Percentiles rank a stretch among this genome's conserved stretches.
These are phyloP conservation scores for Cephus runcator DNA, from an alignment of 2,888 invertebrate genomes.

Conservation along the genomic window DNA sequence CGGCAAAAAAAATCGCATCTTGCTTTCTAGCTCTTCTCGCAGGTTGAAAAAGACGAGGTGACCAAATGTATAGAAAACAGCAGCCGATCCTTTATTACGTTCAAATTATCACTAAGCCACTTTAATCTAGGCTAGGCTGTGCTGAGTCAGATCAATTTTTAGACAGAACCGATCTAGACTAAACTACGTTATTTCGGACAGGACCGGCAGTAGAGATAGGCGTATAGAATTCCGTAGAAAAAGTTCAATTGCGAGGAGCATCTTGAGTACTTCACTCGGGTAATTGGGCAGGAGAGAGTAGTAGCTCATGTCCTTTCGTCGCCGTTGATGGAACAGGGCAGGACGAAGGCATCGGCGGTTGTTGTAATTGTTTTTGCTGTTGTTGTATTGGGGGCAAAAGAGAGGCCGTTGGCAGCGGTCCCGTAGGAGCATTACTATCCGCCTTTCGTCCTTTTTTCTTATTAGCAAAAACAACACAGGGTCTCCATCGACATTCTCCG, in stretches of 20 bases:
- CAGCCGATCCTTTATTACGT: constrained; percentile 51
- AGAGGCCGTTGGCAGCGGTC: constrained; percentile 44
- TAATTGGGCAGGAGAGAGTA: constrained; percentile 58
- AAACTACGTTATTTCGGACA: constrained; percentile 12
- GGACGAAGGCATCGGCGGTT: constrained; percentile 20
- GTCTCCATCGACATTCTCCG: constrained; percentile 72
- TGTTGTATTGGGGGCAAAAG: constrained; percentile 38
- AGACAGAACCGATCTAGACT: not conserved
- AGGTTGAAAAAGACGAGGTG: not conserved
- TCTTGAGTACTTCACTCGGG: constrained; percentile 42
- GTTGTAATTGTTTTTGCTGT: constrained; percentile 28
- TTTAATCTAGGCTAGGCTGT: constrained; percentile 37
- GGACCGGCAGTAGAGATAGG: constrained; percentile 50
- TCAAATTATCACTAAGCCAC: constrained; percentile 25
- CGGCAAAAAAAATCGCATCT: not conserved
- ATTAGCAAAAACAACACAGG: constrained; percentile 36
- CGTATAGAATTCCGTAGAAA: constrained; percentile 28
- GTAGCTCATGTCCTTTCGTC: constrained; percentile 52
- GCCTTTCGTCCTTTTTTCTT: constrained; percentile 6
- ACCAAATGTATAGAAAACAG: constrained; percentile 1
- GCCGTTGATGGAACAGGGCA: constrained; percentile 29
- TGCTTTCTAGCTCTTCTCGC: not conserved
- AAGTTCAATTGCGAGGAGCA: constrained; percentile 8
- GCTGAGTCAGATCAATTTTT: constrained; percentile 1
- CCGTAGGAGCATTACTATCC: constrained; percentile 24